Conservation (phyloP, 2,888 invertebrate species). For the Globia sparganii region DNA sequence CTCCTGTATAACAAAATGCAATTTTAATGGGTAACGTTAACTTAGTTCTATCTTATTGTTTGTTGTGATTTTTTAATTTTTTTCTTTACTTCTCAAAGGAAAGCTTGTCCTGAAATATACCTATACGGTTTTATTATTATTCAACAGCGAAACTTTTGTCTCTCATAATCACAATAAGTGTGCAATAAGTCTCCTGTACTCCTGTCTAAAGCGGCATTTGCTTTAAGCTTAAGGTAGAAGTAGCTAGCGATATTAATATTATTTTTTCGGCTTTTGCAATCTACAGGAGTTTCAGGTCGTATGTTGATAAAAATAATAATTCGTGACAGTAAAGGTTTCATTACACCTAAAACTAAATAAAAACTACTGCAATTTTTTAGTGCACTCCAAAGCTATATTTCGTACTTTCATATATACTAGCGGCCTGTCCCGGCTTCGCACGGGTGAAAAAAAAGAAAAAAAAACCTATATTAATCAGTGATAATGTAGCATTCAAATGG, state of each 20-base stretch:
- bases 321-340: not conserved
- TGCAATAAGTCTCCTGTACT: not conserved
- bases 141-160: too few species aligned
- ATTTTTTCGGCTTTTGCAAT: not conserved
- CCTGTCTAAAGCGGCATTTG: not conserved
- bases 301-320: not conserved
- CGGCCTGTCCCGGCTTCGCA: too few species aligned
- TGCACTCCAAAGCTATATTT: not conserved
- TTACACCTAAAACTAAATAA: not conserved
- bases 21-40: not conserved
- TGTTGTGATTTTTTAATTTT: not conserved
- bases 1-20: constrained; percentile 81
- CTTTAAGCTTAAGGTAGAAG: not conserved
- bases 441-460: too few species aligned
- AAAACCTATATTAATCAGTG: too few species aligned
- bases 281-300: not conserved
- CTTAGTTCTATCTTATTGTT: not conserved
- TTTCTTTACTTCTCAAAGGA: not conserved
- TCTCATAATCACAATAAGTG: not conserved
- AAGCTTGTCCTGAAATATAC: too few species aligned
- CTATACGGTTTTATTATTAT: not conserved
- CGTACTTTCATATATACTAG: not conserved
- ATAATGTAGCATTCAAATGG: too few species aligned
- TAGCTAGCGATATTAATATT: not conserved
- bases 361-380: not conserved